Evolutionary conservation across 2,113 vertebrate genomes (phyloP).

Genomic region (Colaptes auratus): DNA sequence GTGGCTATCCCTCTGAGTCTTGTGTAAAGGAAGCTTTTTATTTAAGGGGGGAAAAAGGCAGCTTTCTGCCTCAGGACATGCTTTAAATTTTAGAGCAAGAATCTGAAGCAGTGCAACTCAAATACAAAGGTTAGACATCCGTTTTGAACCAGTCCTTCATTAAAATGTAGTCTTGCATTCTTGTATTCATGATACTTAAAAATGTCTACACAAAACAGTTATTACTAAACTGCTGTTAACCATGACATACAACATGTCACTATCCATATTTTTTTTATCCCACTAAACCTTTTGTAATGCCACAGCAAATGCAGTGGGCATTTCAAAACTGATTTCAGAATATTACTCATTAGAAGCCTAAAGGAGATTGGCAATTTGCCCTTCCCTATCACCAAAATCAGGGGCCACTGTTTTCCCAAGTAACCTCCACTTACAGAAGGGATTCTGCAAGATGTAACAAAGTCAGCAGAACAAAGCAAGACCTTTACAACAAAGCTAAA

Average conservation of each 20-base stretch:
- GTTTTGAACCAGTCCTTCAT: neutral
- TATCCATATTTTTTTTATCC: neutral
- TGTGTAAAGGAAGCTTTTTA: neutral
- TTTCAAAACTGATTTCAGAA: neutral
- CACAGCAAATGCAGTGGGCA: neutral
- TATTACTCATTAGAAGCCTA: neutral
- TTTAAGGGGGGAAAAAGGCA: neutral
- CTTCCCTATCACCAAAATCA: neutral
- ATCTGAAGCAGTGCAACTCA: neutral
- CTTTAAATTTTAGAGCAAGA: neutral
- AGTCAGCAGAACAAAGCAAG: neutral
- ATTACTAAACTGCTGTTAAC: neutral
- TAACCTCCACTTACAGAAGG: neutral
- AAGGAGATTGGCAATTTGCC: accelerated
- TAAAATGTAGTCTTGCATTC: neutral
- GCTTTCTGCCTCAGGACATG: neutral
- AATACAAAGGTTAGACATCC: neutral
- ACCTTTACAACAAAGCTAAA: neutral
- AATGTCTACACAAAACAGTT: neutral
- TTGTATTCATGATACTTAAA: neutral
- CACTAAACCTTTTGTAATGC: neutral
- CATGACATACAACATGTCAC: neutral
- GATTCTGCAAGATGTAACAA: neutral
- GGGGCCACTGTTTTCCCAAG: neutral
- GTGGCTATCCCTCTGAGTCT: neutral